These are phyloP conservation scores for Tethya wilhelma DNA, from an alignment of 37 sponge, comb jelly and placozoan genomes.

Conservation along the genomic window DNA sequence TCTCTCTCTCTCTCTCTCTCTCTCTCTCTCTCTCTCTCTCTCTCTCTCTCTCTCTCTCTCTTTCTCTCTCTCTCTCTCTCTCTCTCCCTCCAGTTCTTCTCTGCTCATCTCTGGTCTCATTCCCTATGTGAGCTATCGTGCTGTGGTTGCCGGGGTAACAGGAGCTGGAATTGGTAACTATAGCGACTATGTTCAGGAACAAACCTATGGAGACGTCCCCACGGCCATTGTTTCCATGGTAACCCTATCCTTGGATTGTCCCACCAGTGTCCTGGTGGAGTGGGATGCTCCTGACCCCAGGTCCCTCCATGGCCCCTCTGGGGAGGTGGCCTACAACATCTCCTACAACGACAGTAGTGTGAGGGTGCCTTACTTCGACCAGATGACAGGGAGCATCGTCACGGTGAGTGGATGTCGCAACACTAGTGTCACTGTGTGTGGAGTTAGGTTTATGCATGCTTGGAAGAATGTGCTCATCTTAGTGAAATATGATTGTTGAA, in stretches of 20 bases:
- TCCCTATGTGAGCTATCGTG: constrained; percentile 22
- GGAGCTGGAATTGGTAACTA: constrained; percentile 13
- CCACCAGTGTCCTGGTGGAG: neutral
- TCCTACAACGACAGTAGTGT: neutral
- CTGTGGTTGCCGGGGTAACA: constrained; percentile 10
- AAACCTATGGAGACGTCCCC: constrained; percentile 3
- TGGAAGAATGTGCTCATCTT: too few species aligned
- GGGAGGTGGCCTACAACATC: neutral
- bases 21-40: constrained; percentile 16
- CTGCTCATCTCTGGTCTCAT: neutral
- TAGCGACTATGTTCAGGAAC: neutral
- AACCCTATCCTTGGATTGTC: neutral
- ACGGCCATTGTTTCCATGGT: neutral
- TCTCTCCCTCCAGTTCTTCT: neutral
- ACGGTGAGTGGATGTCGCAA: too few species aligned
- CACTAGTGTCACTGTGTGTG: too few species aligned
- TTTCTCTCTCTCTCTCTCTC: constrained; percentile 2
- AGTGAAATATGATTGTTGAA: too few species aligned
- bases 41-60: constrained; percentile 19
- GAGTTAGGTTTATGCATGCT: too few species aligned
- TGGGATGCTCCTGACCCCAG: neutral
- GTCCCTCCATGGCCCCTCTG: neutral
- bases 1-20: constrained; percentile 16
- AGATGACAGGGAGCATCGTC: too few species aligned
- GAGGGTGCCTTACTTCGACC: neutral